Conservation (phyloP, 2,113 vertebrate genomes). For the Todiramphus saurophagus region DNA sequence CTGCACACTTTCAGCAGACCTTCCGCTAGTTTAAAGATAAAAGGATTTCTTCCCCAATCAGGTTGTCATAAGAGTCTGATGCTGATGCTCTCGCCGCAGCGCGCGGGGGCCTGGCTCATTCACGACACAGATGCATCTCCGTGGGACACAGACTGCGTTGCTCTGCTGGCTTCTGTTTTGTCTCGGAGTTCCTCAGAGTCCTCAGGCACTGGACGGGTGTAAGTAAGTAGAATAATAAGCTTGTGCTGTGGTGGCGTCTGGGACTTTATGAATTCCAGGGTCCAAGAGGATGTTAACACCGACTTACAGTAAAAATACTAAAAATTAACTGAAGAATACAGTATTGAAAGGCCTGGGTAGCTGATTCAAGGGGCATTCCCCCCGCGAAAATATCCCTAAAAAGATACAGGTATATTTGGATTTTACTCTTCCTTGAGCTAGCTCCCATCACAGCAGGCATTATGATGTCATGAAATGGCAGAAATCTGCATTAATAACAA, state of each 20-base stretch:
- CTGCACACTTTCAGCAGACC: not conserved
- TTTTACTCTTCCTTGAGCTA: not conserved
- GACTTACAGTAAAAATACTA: not conserved
- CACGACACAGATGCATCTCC: not conserved
- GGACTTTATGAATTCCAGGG: not conserved
- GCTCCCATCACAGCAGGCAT: not conserved
- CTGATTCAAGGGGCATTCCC: not conserved
- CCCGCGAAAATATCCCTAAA: not conserved
- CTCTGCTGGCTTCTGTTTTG: not conserved
- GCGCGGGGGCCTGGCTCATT: not conserved
- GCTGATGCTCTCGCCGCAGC: not conserved
- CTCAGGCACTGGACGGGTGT: not conserved
- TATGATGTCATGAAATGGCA: not conserved
- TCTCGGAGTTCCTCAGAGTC: not conserved
- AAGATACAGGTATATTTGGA: not conserved
- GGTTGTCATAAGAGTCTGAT: not conserved
- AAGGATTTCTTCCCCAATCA: not conserved
- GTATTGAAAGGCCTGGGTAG: not conserved
- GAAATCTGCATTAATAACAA: not conserved
- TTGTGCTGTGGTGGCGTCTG: not conserved
- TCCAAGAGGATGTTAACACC: not conserved
- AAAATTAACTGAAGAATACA: not conserved
- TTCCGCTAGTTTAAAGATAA: not conserved
- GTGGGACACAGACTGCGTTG: not conserved
- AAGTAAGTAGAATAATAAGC: not conserved